phyloP scores from a whole-genome alignment of 2,888 invertebrate genomes.

The Octonoba sinensis region DNA sequence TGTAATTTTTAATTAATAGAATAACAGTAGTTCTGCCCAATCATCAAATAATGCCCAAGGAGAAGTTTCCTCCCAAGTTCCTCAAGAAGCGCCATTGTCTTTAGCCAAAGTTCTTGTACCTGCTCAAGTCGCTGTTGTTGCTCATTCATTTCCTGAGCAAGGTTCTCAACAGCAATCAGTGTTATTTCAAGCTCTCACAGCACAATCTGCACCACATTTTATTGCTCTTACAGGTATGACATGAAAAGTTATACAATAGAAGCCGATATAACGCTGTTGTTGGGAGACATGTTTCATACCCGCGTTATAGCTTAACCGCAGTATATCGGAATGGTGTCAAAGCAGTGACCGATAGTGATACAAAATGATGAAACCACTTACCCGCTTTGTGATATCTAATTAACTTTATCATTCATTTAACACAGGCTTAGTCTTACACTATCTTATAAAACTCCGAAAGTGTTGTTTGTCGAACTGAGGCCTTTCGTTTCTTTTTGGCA shows the following conservation, averaged over 20 bases:
- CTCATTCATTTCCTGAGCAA: constrained; percentile 47
- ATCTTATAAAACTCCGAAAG: too few species aligned
- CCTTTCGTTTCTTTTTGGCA: too few species aligned
- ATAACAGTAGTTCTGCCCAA: not conserved
- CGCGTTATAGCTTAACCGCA: too few species aligned
- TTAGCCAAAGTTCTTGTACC: constrained; percentile 53
- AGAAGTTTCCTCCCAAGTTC: constrained; percentile 20
- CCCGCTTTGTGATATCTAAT: too few species aligned
- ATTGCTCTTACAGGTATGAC: constrained; percentile 53
- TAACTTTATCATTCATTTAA: too few species aligned
- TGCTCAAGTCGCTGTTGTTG: constrained; percentile 40
- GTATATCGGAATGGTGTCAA: too few species aligned
- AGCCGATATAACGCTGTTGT: too few species aligned
- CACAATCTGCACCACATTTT: constrained; percentile 49
- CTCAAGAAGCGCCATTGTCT: constrained; percentile 31
- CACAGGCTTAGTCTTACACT: too few species aligned
- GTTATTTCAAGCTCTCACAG: constrained; percentile 58
- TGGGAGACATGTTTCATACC: too few species aligned
- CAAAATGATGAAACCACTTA: too few species aligned
- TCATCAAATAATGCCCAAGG: constrained; percentile 5
- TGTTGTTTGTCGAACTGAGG: too few species aligned
- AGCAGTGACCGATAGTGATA: too few species aligned
- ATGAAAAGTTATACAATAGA: not conserved
- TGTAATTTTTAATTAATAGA: not conserved
- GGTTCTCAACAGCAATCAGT: constrained; percentile 50